Evolutionary conservation across 2,888 invertebrate genomes (phyloP), one percentile per base, ranked within the genome.

Genomic region (Scaptodrosophila latifasciaeformis): DNA sequence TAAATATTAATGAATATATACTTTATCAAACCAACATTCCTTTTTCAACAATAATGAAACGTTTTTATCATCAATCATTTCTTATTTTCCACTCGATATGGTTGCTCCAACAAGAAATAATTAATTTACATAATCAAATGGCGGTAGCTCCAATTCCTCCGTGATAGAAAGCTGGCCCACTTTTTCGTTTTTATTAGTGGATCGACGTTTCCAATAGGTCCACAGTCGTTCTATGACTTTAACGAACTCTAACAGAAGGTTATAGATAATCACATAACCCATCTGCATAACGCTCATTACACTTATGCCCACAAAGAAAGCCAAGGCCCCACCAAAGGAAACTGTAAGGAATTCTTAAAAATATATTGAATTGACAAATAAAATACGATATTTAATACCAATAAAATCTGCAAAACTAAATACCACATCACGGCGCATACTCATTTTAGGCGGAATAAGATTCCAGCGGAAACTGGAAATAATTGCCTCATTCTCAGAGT

Each of bases 341-440:
- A 77, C 75, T 76, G 40, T 9, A 86, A 35, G 18, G 19, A n/a
- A n/a, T n/a, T n/a, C n/a, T n/a, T n/a, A n/a, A n/a, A n/a, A n/a
- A n/a, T n/a, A n/a, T n/a, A n/a, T n/a, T n/a, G 7, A 15, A 10
- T 5, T 10, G 31, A 2, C 15, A 9, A 31, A 1, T 1, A 35
- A 17, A 17, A 4, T 2, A 35, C 4, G n/a, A n/a, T n/a, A n/a
- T n/a, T n/a, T n/a, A n/a, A n/a, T 75, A 89, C 89, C 90, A 40
- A 90, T 83, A 54, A 90, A 85, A 84, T 90, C 89, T 62, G 89
- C 89, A 67, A 89, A 88, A 42, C 89, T 88, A 67, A 89, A 90
- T 1, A 90, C 83, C 3, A 90, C 87, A 79, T 89, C 88, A 17
- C 90, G 84, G n/a, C 86, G 85, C 59, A 88, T 86, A 51, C 89